Conservation (phyloP, 1,140 invertebrate species). For the Heliconius hermathena region DNA sequence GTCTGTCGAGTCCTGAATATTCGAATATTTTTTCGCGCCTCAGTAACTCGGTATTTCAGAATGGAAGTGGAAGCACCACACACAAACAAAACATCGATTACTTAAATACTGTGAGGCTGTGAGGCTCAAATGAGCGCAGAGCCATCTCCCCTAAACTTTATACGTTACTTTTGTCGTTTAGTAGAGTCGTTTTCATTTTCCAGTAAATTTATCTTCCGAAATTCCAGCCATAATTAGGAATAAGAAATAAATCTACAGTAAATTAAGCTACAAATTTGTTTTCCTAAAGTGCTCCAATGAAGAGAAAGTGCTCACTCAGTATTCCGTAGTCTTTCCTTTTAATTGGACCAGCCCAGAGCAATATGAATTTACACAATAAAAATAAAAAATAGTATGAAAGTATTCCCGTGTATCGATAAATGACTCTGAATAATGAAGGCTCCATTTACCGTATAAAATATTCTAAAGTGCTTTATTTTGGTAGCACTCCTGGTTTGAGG, state of each 20-base stretch:
- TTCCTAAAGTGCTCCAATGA: conserved; percentile 17
- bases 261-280: conserved; percentile 36
- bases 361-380: conserved; percentile 31
- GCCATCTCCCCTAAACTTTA: conserved; percentile 31
- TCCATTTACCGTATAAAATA: conserved; percentile 60
- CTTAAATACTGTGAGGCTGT: conserved; percentile 30
- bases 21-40: conserved; percentile 59
- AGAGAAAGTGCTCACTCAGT: conserved; percentile 21
- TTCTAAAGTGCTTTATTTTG: conserved; percentile 58
- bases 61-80: conserved; percentile 53
- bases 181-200: conserved; percentile 38
- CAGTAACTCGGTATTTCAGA: conserved; percentile 47
- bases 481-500: conserved; percentile 29
- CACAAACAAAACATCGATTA: conserved; percentile 48
- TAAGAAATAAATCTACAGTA: conserved; percentile 34
- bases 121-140: conserved; percentile 34
- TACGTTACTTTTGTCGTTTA: conserved; percentile 39
- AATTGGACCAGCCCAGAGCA: conserved; percentile 23
- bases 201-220: conserved; percentile 37
- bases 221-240: conserved; percentile 38
- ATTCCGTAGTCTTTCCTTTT: conserved; percentile 24
- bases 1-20: conserved; percentile 32
- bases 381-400: conserved; percentile 48
- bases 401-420: conserved; percentile 57
- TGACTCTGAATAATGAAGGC: conserved; percentile 46